Evolutionary conservation across 2,113 vertebrate genomes (phyloP).

Genomic region (Labeo rohita): DNA sequence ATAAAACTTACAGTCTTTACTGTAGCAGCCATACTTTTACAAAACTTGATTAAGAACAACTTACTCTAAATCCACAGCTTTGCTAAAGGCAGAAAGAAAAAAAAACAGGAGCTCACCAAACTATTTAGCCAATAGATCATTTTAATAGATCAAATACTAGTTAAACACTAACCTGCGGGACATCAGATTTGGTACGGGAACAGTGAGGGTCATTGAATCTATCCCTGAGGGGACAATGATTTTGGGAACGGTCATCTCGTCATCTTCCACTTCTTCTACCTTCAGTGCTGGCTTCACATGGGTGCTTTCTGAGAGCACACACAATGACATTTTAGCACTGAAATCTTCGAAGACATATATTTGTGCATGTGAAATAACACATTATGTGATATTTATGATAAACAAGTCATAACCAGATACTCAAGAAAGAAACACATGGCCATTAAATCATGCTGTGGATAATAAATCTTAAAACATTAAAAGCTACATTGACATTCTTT

Average conservation of each 20-base stretch:
- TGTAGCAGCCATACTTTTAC: not conserved
- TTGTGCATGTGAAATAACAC: not conserved
- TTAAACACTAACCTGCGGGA: slow-evolving; percentile 57
- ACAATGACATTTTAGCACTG: not conserved
- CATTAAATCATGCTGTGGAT: no score
- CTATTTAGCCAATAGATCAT: not conserved
- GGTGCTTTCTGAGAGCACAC: slow-evolving; percentile 47
- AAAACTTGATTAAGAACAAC: not conserved
- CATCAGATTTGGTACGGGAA: not conserved
- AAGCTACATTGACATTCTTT: not conserved
- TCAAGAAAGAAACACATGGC: not conserved
- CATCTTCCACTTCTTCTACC: slow-evolving; percentile 53
- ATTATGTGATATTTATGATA: not conserved
- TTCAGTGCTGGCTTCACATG: slow-evolving; percentile 41
- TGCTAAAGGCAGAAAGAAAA: slow-evolving; percentile 29
- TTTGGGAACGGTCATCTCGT: slow-evolving; percentile 56
- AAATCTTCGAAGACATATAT: not conserved
- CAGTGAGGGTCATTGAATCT: slow-evolving; percentile 1
- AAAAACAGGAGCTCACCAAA: not conserved
- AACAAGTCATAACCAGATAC: not conserved
- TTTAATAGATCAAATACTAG: not conserved
- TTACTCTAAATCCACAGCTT: slow-evolving; percentile 43
- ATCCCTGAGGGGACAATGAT: slow-evolving; percentile 64
- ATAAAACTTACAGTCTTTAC: not conserved
- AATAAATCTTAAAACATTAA: not conserved